Evolutionary conservation across 2,888 invertebrate species (phyloP), one percentile per base, ranked within the genome.

Genomic region (Acanthosepion lycidas): DNA sequence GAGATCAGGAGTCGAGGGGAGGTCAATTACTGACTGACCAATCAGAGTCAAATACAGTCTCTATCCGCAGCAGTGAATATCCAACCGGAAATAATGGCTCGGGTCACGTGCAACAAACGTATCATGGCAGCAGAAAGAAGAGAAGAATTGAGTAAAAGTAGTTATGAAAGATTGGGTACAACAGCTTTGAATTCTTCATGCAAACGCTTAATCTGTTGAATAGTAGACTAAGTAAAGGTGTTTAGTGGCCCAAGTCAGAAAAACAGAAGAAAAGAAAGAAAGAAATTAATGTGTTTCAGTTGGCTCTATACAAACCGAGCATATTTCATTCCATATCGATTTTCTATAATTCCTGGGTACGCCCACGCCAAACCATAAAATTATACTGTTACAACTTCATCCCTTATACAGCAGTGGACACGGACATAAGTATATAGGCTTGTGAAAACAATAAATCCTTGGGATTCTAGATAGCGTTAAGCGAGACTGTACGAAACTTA

Each of bases 1-100:
- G 78, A 15, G 78, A n/a, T 78, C 78, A 78, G 12, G 78, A 78
- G 78, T 78, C n/a, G 78, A 33, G n/a, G 18, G n/a, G 78, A 78
- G 78, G n/a, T 78, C 78, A 78, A 78, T 78, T n/a, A n/a, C n/a
- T 33, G 78, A n/a, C 78, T 78, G 78, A 78, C 78, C 78, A 78
- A 78, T 78, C 78, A 78, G 78, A 78, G 9, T 78, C n/a, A n/a
- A 78, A n/a, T 78, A 12, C 15, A n/a, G n/a, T 78, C 18, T 78
- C n/a, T n/a, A 78, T 78, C 78, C n/a, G n/a, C 78, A n/a, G n/a
- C 78, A 23, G 15, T 78, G 78, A 78, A 78, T 78, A 78, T 78
- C 78, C 78, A 78, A 78, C 78, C n/a, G 78, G n/a, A 78, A 78
- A 78, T n/a, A 78, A 78, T n/a, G n/a, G 33, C n/a, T 78, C n/a